Conservation (phyloP, 2,888 invertebrate species). For the Caenorhabditis zanzibari region DNA sequence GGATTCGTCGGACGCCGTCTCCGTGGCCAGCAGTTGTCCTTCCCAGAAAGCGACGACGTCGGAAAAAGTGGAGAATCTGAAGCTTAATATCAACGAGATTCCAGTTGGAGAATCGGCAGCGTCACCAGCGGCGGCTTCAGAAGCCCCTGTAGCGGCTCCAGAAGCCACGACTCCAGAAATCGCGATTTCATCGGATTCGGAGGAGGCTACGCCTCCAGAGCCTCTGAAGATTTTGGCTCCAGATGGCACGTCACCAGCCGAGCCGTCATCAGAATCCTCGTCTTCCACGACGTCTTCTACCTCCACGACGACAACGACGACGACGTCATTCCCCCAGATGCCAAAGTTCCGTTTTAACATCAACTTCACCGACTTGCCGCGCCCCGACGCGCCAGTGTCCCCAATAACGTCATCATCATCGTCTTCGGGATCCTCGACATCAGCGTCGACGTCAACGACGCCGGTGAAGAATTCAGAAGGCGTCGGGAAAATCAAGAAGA, state of each 20-base stretch:
- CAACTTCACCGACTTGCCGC: neutral
- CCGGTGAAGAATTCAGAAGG: neutral
- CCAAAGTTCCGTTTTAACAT: neutral
- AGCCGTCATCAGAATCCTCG: neutral
- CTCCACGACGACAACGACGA: neutral
- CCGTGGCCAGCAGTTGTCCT: neutral
- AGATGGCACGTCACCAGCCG: neutral
- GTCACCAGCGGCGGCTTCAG: too few species aligned
- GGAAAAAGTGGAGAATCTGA: neutral
- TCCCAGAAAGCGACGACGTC: neutral
- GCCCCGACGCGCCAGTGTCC: too few species aligned
- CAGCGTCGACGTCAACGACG: neutral
- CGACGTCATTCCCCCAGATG: neutral
- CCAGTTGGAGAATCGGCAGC: too few species aligned
- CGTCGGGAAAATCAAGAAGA: neutral
- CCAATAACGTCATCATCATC: too few species aligned
- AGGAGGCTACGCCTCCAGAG: too few species aligned
- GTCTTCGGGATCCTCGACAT: neutral
- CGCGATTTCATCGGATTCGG: neutral
- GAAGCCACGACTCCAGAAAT: neutral
- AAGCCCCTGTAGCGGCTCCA: too few species aligned
- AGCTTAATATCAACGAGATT: neutral
- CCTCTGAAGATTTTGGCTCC: neutral
- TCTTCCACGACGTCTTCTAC: neutral
- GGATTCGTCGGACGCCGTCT: neutral